Conservation (phyloP, 2,888 invertebrate genomes). For the Limenitis camilla region DNA sequence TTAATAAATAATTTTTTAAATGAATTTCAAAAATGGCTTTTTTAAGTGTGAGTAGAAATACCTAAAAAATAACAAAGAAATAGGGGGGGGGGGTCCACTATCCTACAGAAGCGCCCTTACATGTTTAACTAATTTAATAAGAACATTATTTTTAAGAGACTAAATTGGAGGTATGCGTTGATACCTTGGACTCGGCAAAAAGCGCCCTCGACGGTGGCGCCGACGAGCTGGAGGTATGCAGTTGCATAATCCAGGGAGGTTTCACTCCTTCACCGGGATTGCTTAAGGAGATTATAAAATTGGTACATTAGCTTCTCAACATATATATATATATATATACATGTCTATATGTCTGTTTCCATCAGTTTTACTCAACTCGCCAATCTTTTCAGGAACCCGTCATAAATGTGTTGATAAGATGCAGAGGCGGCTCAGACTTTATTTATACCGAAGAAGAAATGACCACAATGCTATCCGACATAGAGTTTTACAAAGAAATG, state of each 20-base stretch:
- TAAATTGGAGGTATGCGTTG: slow-evolving; percentile 90
- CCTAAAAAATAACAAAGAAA: no score
- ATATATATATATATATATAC: no score
- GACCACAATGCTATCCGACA: slow-evolving; percentile 84
- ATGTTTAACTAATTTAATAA: no score
- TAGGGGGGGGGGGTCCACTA: no score
- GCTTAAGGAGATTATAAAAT: slow-evolving; percentile 67
- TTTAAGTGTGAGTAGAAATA: no score
- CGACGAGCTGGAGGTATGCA: slow-evolving; percentile 87
- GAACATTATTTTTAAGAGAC: slow-evolving; percentile 9
- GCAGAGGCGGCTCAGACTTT: slow-evolving; percentile 87
- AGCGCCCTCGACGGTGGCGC: slow-evolving; percentile 90
- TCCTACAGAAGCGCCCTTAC: no score
- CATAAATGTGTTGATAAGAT: slow-evolving; percentile 89
- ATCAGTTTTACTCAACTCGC: background rate
- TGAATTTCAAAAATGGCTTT: no score
- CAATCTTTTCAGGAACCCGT: slow-evolving; percentile 49
- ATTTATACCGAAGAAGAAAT: slow-evolving; percentile 83
- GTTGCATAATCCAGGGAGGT: slow-evolving; percentile 88
- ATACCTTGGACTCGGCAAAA: slow-evolving; percentile 86
- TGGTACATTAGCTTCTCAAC: slow-evolving; percentile 16
- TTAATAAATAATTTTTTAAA: no score
- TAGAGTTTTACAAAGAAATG: slow-evolving; percentile 76
- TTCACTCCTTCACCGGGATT: slow-evolving; percentile 88
- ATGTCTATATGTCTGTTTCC: no score